phyloP scores from a whole-genome alignment of 1,140 invertebrate species.

The Lordiphosa clarofinis region DNA sequence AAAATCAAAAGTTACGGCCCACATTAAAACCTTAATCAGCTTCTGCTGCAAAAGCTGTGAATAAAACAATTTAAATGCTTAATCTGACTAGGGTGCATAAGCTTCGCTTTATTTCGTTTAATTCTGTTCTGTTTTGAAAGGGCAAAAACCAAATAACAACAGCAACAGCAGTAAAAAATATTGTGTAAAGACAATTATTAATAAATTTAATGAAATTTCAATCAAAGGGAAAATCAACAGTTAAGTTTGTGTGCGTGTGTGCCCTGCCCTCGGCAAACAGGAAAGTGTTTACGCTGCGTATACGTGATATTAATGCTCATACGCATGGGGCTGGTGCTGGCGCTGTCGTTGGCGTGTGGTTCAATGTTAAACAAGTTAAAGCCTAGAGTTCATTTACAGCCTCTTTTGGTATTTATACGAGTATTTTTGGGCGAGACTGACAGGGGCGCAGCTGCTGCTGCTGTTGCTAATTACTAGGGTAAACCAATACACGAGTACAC shows the following conservation, averaged over 20 bases:
- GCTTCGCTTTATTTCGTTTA: too few species aligned
- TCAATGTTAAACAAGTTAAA: conserved; percentile 26
- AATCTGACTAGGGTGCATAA: too few species aligned
- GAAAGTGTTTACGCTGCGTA: conserved; percentile 30
- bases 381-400: conserved; percentile 38
- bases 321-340: conserved; percentile 36
- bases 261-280: not conserved
- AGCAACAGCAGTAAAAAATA: too few species aligned
- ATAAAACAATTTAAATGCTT: too few species aligned
- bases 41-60: too few species aligned
- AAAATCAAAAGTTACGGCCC: too few species aligned
- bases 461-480: conserved; percentile 31
- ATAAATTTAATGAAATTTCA: conserved; percentile 1
- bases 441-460: conserved; percentile 10
- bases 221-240: conserved; percentile 3
- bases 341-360: conserved; percentile 16
- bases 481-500: conserved; percentile 16
- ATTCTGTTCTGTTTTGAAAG: too few species aligned
- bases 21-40: too few species aligned
- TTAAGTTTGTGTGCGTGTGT: not conserved
- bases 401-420: conserved; percentile 7
- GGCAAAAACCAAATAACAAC: too few species aligned
- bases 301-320: conserved; percentile 43
- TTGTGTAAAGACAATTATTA: too few species aligned
- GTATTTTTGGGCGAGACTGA: not conserved